These are phyloP conservation scores for Lamprotornis superbus DNA, from an alignment of 2,113 vertebrate genomes.

Conservation along the genomic window DNA sequence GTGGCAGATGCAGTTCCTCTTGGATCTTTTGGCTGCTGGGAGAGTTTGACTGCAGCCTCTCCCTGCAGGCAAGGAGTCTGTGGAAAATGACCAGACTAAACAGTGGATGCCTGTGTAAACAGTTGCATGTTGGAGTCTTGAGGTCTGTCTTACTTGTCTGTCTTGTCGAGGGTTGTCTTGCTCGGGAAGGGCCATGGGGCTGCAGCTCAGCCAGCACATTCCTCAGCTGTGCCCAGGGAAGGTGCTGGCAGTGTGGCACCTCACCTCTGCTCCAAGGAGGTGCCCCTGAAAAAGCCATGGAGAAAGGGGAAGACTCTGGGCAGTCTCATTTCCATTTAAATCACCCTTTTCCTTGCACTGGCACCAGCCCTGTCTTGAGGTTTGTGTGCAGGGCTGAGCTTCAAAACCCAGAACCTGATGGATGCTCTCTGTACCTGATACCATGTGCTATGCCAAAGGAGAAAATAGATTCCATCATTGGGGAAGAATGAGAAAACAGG, in stretches of 20 bases:
- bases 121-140: background rate
- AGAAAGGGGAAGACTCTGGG: background rate
- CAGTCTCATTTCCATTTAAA: background rate
- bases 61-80: background rate
- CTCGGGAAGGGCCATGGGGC: background rate
- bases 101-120: background rate
- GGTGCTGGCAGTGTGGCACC: background rate
- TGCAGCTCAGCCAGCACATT: background rate
- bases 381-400: background rate
- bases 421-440: background rate
- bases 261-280: background rate
- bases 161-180: background rate
- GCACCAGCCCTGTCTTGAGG: background rate
- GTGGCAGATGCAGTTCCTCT: background rate
- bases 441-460: background rate
- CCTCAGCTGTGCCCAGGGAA: background rate
- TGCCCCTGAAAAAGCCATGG: background rate
- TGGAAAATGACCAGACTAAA: constrained; percentile 3
- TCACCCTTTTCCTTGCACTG: background rate
- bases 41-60: background rate
- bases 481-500: background rate
- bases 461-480: background rate
- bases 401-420: background rate
- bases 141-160: too few relatives aligned
- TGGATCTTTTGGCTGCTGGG: background rate